Evolutionary conservation across 2,888 invertebrate genomes (phyloP).

Genomic region (Ganaspis brasiliensis): DNA sequence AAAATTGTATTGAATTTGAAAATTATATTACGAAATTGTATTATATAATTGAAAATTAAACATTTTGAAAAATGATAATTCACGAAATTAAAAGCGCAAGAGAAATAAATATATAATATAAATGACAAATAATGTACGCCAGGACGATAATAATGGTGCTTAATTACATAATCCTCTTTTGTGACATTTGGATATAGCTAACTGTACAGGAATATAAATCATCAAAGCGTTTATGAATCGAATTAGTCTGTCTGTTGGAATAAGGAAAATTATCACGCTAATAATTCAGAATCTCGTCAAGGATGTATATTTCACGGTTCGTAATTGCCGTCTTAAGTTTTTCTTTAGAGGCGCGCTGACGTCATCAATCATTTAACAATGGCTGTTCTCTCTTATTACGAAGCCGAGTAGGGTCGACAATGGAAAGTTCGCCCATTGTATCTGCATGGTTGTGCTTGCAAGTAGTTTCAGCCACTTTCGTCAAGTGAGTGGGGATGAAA

Average conservation of each 20-base stretch:
- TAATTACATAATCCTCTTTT: too few relatives aligned
- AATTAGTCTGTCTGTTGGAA: not conserved
- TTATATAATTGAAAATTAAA: too few relatives aligned
- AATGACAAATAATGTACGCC: too few relatives aligned
- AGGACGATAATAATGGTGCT: too few relatives aligned
- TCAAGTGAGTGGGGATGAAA: slow-evolving; percentile 47
- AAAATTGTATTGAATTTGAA: too few relatives aligned
- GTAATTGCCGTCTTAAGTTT: slow-evolving; percentile 52
- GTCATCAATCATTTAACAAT: slow-evolving; percentile 69
- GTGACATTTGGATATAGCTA: not conserved
- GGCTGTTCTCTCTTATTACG: slow-evolving; percentile 52
- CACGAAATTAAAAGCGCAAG: too few relatives aligned
- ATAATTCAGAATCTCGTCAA: slow-evolving; percentile 23
- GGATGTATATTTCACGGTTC: slow-evolving; percentile 25
- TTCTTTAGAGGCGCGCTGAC: slow-evolving; percentile 51
- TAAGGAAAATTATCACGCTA: slow-evolving; percentile 8
- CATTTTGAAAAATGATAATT: too few relatives aligned
- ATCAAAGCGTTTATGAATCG: not conserved
- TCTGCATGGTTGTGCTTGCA: slow-evolving; percentile 62
- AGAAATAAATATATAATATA: too few relatives aligned
- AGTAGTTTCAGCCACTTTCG: slow-evolving; percentile 40
- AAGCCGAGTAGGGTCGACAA: slow-evolving; percentile 66
- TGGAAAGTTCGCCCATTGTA: slow-evolving; percentile 76
- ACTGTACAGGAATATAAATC: not conserved
- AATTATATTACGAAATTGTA: too few relatives aligned